These are phyloP conservation scores for Chaetodon trifasciatus DNA, from an alignment of 2,797 vertebrate species.

Conservation along the genomic window DNA sequence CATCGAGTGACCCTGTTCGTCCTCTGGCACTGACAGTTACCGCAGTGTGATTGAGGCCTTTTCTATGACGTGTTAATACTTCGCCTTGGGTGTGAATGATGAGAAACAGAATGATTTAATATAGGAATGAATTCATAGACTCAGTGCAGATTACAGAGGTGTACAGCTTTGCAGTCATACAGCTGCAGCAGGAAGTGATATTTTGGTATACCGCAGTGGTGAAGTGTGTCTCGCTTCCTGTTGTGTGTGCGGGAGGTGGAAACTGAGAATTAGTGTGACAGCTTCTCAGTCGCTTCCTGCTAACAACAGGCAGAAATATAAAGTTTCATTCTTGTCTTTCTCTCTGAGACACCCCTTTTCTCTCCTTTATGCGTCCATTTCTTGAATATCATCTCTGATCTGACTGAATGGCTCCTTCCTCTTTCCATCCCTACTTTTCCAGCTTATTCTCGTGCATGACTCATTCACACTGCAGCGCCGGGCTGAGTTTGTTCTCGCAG, in stretches of 20 bases:
- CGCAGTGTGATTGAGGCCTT: not conserved
- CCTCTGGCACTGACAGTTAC: not conserved
- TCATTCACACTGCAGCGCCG: not conserved
- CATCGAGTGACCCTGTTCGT: not conserved
- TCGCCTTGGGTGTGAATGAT: not conserved
- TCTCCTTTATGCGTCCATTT: too few relatives aligned
- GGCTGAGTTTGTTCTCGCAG: not conserved
- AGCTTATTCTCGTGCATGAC: constrained; percentile 10
- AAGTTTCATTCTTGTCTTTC: not conserved
- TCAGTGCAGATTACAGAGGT: not conserved
- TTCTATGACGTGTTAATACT: not conserved
- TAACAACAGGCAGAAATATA: not conserved
- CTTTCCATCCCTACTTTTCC: constrained; percentile 20
- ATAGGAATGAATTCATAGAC: not conserved
- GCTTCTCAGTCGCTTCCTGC: constrained; percentile 32
- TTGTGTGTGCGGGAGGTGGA: constrained; percentile 39
- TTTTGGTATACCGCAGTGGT: constrained; percentile 37
- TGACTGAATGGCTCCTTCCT: not conserved
- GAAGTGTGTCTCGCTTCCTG: constrained; percentile 68
- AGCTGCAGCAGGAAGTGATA: constrained; percentile 68
- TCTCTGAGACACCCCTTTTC: not conserved
- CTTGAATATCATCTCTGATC: not conserved
- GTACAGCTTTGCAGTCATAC: not conserved
- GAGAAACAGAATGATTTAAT: not conserved
- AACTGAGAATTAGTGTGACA: constrained; percentile 22